phyloP scores from a whole-genome alignment of 2,888 invertebrate species.

The Marronus borbonicus region DNA sequence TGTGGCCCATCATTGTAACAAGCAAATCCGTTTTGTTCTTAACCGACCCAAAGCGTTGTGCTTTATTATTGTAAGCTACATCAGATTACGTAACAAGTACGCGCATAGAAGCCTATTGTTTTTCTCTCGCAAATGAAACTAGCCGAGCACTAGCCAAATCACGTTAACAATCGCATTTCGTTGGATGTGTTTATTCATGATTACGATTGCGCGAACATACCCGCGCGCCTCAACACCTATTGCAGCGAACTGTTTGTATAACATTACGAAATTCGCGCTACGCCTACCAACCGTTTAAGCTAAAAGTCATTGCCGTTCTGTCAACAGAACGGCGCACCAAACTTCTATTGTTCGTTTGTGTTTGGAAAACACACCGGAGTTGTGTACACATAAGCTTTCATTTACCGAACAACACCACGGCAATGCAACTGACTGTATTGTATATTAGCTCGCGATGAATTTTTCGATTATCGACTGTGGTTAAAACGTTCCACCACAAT shows the following conservation, averaged over 20 bases:
- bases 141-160: no score
- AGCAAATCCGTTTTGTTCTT: no score
- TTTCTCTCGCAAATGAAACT: no score
- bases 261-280: constrained; percentile 19
- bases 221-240: no score
- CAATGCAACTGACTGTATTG: neutral
- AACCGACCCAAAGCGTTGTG: no score
- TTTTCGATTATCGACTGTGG: neutral
- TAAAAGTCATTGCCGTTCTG: constrained; percentile 5
- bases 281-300: neutral
- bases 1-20: no score
- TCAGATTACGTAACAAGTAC: no score
- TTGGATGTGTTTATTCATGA: constrained; percentile 1
- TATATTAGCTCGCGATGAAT: neutral
- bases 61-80: no score
- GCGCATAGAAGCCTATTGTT: no score
- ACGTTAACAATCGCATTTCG: neutral
- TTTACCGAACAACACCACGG: constrained; percentile 2
- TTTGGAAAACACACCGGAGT: constrained; percentile 32
- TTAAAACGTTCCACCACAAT: neutral
- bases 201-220: neutral
- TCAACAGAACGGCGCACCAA: neutral
- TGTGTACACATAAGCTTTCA: constrained; percentile 25
- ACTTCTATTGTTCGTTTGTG: constrained; percentile 38
- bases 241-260: neutral